A percentile compares a stretch with the other conserved stretches of the same genome.
Conservation (phyloP, 1,140 invertebrate species). For the Metopolophium dirhodum region DNA sequence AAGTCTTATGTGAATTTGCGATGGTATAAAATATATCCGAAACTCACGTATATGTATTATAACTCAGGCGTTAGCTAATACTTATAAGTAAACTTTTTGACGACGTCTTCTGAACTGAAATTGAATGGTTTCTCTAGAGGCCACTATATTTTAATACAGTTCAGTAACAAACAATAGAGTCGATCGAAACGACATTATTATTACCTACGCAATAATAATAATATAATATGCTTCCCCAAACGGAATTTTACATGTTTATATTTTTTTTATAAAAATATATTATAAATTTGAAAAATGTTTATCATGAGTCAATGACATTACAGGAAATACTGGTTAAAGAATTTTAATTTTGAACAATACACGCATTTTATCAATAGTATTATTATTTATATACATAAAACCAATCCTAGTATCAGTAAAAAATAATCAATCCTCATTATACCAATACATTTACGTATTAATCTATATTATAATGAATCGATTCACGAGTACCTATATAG, state of each 20-base stretch:
- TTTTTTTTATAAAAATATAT: not conserved
- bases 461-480: not conserved
- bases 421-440: not conserved
- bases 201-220: not conserved
- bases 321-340: not conserved
- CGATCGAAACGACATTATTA: not conserved
- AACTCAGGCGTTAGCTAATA: not conserved
- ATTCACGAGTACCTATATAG: not conserved
- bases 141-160: not conserved
- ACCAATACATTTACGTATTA: not conserved
- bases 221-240: not conserved
- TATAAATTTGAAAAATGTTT: not conserved
- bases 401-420: not conserved
- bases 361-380: not conserved
- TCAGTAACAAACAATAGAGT: not conserved
- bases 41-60: not conserved
- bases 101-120: not conserved
- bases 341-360: not conserved
- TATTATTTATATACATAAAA: not conserved
- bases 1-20: not conserved
- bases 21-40: not conserved
- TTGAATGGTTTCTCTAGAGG: not conserved
- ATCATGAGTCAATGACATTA: not conserved
- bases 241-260: not conserved
- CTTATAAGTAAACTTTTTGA: not conserved